Percentiles rank a stretch among this genome's conserved stretches.
Conservation (phyloP, 2,113 vertebrate genomes). For the Oncorhynchus masou region DNA sequence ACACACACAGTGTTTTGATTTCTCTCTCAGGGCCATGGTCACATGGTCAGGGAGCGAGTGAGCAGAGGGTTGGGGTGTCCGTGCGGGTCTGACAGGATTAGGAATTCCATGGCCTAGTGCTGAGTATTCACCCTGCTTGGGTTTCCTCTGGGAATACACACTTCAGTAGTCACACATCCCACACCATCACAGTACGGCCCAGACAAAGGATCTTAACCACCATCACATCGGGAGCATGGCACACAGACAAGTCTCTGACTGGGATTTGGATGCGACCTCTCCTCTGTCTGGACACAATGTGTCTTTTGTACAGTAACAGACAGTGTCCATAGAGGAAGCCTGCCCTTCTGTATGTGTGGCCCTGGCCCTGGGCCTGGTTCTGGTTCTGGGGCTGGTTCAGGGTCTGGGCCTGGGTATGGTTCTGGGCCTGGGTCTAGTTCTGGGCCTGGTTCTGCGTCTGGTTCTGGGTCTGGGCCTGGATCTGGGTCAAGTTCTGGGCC, state of each 20-base stretch:
- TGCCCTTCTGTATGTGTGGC: constrained; percentile 4
- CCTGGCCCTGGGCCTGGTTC: no score
- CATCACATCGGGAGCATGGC: constrained; percentile 19
- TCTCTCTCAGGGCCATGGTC: background rate
- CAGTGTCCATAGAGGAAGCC: constrained; percentile 53
- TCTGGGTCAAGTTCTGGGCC: no score
- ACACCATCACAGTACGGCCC: background rate
- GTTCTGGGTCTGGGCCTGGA: no score
- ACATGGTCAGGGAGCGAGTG: background rate
- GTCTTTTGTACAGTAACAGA: constrained; percentile 64
- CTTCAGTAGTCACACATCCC: background rate
- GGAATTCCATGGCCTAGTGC: constrained; percentile 19
- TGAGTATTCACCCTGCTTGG: constrained; percentile 19
- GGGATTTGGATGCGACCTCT: constrained; percentile 39
- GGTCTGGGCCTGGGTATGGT: no score
- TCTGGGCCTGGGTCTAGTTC: no score
- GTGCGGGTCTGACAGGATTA: background rate
- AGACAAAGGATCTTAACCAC: constrained; percentile 21
- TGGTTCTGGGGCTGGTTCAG: no score
- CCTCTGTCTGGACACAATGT: constrained; percentile 53
- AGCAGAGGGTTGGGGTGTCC: background rate
- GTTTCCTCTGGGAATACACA: constrained; percentile 5
- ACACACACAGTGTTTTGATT: background rate
- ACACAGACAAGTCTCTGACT: constrained; percentile 42
- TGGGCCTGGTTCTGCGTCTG: no score